These are phyloP conservation scores for Lasioglossum oenotherae DNA, from an alignment of 2,888 invertebrate genomes.

Conservation along the genomic window DNA sequence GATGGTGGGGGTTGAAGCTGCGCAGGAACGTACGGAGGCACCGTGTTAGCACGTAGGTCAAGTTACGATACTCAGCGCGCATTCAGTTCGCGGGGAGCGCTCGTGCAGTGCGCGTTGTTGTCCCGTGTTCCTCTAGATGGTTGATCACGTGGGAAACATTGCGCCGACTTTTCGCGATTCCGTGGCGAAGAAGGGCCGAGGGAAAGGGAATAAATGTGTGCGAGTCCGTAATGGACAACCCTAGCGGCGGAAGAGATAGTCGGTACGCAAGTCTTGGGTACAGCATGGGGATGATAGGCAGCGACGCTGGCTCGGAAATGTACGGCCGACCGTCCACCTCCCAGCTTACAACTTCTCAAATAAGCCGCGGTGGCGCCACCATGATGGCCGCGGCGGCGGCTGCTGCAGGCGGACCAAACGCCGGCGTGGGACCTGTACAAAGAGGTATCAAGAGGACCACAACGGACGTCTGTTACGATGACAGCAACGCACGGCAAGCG, in stretches of 20 bases:
- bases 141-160: constrained; percentile 80
- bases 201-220: constrained; percentile 81
- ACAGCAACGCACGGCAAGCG: constrained; percentile 83
- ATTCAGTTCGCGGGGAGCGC: constrained; percentile 82
- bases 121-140: constrained; percentile 77
- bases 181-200: constrained; percentile 85
- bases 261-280: constrained; percentile 93
- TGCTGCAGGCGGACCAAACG: constrained; percentile 64
- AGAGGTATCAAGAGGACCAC: constrained; percentile 87
- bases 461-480: constrained; percentile 93
- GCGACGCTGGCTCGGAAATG: constrained; percentile 92
- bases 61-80: constrained; percentile 82
- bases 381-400: constrained; percentile 79
- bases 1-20: constrained; percentile 75
- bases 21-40: constrained; percentile 73
- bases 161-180: constrained; percentile 84
- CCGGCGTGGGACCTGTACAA: constrained; percentile 84
- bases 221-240: constrained; percentile 90
- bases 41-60: constrained; percentile 83
- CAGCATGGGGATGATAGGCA: constrained; percentile 92
- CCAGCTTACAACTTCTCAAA: constrained; percentile 79
- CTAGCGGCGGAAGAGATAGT: constrained; percentile 95
- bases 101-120: constrained; percentile 78
- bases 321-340: constrained; percentile 86
- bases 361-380: constrained; percentile 84